Evolutionary conservation across 2,888 invertebrate species (phyloP), one percentile per base, ranked within the genome.

Genomic region (Cataglyphis livida): DNA sequence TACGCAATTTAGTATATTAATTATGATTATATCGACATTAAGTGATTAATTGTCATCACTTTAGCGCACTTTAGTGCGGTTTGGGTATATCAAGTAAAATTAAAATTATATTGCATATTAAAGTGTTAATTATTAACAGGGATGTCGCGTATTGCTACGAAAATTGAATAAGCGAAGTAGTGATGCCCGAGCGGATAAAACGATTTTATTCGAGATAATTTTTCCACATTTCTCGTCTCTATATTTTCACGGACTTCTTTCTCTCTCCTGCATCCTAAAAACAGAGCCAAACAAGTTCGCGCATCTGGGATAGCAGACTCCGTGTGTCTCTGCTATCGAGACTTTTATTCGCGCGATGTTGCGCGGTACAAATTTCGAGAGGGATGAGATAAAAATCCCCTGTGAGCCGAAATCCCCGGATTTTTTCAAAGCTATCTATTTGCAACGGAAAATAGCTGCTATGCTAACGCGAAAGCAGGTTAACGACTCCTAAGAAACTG

Each of bases 331-430:
- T 4, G 78, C 18, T 71, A 73, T 73, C 71, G 41, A 41, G 44
- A 32, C 10, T 78, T 70, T 78, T n/a, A 32, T 61, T 54, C 38
- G 38, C 57, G 57, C 48, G n/a, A 25, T 32, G 3, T n/a, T n/a
- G 71, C 41, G 57, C 57, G 59, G 12, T 18, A 59, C 44, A 70
- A 78, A 51, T 81, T 76, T 76, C 75, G 62, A 48, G 76, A 62
- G 75, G 76, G 62, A 62, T 35, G 75, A 75, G 81, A 81, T 76
- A 62, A 76, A 81, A 76, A 81, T 81, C 62, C 76, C n/a, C 75
- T 6, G 65, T 35, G 79, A 54, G 51, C 38, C 12, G 25, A 51
- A 79, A 68, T 62, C 68, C 61, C n/a, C 12, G 61, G 57, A 48
- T 57, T 81, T 81, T 81, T 54, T 76, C 51, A 38, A 81, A 81